These are phyloP conservation scores for Hymenochirus boettgeri DNA, from an alignment of 2,113 vertebrate genomes.

Conservation along the genomic window DNA sequence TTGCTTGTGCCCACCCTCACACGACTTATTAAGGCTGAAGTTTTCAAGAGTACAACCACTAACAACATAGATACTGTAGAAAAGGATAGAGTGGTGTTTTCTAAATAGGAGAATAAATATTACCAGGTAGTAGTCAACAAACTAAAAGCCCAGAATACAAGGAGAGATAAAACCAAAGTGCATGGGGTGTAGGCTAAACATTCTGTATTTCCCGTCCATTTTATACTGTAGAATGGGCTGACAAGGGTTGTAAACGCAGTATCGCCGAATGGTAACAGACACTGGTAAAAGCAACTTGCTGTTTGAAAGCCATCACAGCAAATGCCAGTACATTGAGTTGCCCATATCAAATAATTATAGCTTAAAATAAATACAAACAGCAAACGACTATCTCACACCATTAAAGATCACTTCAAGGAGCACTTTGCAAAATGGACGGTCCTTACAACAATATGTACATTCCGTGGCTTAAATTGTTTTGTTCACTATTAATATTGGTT, in stretches of 20 bases:
- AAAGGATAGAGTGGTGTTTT: not conserved
- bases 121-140: not conserved
- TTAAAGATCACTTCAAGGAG: not conserved
- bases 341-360: not conserved
- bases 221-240: not conserved
- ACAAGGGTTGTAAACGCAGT: no score
- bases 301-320: slow-evolving; percentile 1
- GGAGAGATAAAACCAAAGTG: slow-evolving; percentile 14
- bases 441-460: not conserved
- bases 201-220: slow-evolving; percentile 9
- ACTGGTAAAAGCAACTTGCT: slow-evolving; percentile 4
- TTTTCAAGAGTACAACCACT: no score
- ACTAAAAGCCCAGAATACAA: not conserved
- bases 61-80: no score
- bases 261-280: not conserved
- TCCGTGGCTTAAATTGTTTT: not conserved
- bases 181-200: not conserved
- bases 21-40: no score
- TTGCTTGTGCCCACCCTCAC: no score
- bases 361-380: not conserved
- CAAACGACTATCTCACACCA: no score
- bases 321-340: not conserved
- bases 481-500: no score
- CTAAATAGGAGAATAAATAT: not conserved
- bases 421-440: not conserved